phyloP scores from a whole-genome alignment of 2,113 vertebrate genomes.

The Perognathus longimembris region DNA sequence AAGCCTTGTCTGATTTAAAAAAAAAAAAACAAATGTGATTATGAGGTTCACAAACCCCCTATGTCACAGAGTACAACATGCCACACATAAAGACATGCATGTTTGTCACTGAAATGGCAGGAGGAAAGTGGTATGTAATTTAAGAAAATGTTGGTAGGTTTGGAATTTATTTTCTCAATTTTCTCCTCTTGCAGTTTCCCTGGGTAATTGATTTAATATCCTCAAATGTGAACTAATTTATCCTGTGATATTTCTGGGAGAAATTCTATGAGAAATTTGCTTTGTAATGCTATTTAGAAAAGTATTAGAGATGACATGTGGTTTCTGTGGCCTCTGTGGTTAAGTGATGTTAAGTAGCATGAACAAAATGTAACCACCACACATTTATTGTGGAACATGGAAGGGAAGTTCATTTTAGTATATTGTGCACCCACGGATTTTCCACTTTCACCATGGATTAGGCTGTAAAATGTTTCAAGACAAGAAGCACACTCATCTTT shows the following conservation, averaged over 20 bases:
- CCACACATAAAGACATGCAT: neutral
- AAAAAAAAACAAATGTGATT: neutral
- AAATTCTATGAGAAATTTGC: neutral
- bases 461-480: constrained; percentile 45
- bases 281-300: constrained; percentile 11
- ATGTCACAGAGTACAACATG: neutral
- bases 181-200: neutral
- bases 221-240: neutral
- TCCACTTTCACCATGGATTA: constrained; percentile 68
- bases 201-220: neutral
- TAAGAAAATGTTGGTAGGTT: neutral
- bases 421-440: constrained; percentile 65
- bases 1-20: neutral
- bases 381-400: constrained; percentile 3
- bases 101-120: neutral
- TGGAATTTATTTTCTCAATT: neutral
- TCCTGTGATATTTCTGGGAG: neutral
- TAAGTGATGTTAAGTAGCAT: constrained; percentile 63
- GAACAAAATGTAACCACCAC: constrained; percentile 63
- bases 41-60: neutral
- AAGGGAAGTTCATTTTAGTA: constrained; percentile 67
- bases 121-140: neutral
- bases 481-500: constrained; percentile 63
- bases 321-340: constrained; percentile 71
- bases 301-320: neutral